phyloP scores from a whole-genome alignment of 1,140 invertebrate genomes.

The Conus betulinus region DNA sequence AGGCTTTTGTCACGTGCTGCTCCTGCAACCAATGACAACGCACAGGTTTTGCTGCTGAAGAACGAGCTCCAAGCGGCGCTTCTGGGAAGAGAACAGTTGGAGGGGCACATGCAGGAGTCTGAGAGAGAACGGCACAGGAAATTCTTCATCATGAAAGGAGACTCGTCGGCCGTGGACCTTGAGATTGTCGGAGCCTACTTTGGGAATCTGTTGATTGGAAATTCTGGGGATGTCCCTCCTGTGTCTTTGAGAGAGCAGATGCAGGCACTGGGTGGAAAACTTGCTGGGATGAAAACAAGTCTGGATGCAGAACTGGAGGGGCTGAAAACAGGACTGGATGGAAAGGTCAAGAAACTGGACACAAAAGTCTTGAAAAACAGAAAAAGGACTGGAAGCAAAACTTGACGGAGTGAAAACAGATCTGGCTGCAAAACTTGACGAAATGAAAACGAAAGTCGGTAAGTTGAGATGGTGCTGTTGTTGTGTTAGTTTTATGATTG shows the following conservation, averaged over 20 bases:
- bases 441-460: no score
- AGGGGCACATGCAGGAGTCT: not conserved
- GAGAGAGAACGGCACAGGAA: not conserved
- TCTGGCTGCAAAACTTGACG: no score
- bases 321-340: no score
- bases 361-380: no score
- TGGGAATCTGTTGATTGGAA: not conserved
- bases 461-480: no score
- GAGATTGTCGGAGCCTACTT: not conserved
- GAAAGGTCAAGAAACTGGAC: no score
- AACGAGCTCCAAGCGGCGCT: not conserved
- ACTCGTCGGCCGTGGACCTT: not conserved
- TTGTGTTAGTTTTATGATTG: no score
- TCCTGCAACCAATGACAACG: not conserved
- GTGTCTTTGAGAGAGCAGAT: not conserved
- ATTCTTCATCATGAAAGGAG: not conserved
- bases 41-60: not conserved
- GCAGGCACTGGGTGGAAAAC: not conserved
- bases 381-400: no score
- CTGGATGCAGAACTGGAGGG: no score
- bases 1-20: not conserved
- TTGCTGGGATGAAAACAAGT: not conserved
- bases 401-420: no score
- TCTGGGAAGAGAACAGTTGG: not conserved
- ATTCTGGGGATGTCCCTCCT: not conserved